Base-by-base conservation (phyloP, 2,888 invertebrate species). In the Yponomeuta malinellus region DNA sequence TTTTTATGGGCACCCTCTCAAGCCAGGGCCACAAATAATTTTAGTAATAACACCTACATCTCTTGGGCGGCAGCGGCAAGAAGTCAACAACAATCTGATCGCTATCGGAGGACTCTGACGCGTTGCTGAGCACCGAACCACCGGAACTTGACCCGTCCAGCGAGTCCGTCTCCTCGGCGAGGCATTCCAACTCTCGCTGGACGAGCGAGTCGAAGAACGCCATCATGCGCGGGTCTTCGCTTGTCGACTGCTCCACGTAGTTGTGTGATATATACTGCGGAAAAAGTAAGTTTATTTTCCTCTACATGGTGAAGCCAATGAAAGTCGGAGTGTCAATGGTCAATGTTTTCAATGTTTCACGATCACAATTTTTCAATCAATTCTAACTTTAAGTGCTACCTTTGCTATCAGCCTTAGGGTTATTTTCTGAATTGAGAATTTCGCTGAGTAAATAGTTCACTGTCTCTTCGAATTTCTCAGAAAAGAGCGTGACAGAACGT, bases 151-250 rank as follows among this genome's bases (percentile, higher is more conserved):
- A 76, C 81, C 79, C 33, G 76, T 75, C 74, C 78, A 81, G 74
- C 78, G 75, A 71, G 73, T 75, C 69, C 75, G 74, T 64, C 78
- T 94, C 94, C 70, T 94, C 94, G 0, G 93, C 94, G 69, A 94
- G 92, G 93, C 96, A 96, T 88, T 97, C 97, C 73, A 98, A 94
- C 84, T 98, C 98, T 65, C 97, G 94, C 83, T 98, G 98, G 48
- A 98, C 97, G 33, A 98, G 90, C 12, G 97, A 96, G 90, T 98
- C 98, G 81, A 98, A 98, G 90, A 98, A 98, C 48, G 98, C 98
- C 96, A 98, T 96, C 98, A 98, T 98, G 71, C 97, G 94, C 0
- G 97, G 96, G 87, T 98, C 98, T 86, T 98, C 98, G 71, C 95
- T 94, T 0, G 96, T 97, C 10, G 97, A 97, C 78, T 97, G 96